phyloP scores from a whole-genome alignment of 2,888 invertebrate species.

The Coleophora deauratella region DNA sequence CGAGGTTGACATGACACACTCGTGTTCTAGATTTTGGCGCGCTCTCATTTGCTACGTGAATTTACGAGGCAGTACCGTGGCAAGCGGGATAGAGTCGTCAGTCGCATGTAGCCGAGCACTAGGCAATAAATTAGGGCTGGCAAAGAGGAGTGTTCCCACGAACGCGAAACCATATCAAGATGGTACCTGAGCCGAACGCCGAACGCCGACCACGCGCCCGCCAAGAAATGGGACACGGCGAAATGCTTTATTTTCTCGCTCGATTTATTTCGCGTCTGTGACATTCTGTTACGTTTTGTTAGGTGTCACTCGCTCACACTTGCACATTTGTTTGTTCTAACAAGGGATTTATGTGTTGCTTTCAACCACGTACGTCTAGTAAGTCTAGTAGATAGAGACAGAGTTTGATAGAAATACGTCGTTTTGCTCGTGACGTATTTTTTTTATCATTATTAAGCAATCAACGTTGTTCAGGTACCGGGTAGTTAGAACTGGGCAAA shows the following conservation, averaged over 20 bases:
- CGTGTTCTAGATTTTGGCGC: conserved; percentile 27
- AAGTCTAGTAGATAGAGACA: no score
- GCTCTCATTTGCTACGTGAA: conserved; percentile 22
- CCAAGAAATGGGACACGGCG: conserved; percentile 48
- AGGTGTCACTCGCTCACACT: conserved; percentile 55
- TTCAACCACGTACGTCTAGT: conserved; percentile 2
- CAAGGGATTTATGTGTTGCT: conserved; percentile 21
- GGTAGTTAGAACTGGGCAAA: no score
- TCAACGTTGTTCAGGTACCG: conserved; percentile 5
- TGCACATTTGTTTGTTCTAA: conserved; percentile 21
- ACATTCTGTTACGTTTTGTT: conserved; percentile 63
- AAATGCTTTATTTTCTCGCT: conserved; percentile 62
- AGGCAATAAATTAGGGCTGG: conserved; percentile 62
- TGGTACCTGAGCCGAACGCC: conserved; percentile 39
- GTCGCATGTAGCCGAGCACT: conserved; percentile 56
- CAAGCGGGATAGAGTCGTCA: conserved; percentile 64
- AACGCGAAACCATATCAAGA: conserved; percentile 62
- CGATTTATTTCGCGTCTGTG: conserved; percentile 53
- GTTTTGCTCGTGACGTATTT: conserved; percentile 11
- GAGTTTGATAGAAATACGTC: conserved; percentile 14
- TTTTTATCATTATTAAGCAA: conserved; percentile 12
- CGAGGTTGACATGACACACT: conserved; percentile 13
- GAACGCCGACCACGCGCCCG: conserved; percentile 26
- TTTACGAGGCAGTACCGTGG: conserved; percentile 41
- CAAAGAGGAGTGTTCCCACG: conserved; percentile 62